Base-by-base conservation (phyloP, 1,140 invertebrate genomes). In the Drosophila triauraria region DNA sequence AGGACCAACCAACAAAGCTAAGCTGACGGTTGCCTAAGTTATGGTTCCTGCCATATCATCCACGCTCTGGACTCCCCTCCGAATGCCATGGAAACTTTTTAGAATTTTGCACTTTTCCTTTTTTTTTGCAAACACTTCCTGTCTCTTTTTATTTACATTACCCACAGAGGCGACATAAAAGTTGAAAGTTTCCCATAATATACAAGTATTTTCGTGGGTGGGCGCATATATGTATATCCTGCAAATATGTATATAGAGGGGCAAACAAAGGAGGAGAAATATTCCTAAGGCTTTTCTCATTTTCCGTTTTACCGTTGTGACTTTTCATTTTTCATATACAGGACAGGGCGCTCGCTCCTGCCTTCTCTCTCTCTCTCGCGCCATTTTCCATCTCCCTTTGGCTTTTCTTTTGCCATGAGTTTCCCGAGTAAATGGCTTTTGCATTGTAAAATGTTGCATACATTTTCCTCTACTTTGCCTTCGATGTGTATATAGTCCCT, bases 401-500 rank as follows among this genome's bases (percentile, higher is more conserved):
- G 62, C 44, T 38, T 67, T 70, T 30, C 46, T 30, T 62, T 43
- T 38, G 51, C 51, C 51, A 54, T 38, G 32, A 62, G 42, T 43
- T 72, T 43, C 44, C 59, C 65, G 43, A 75, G 84, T 85, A 90
- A 90, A 90, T 90, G 86, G 85, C 82, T 90, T 90, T 90, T 90
- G 86, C 85, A 90, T 90, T 90, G 85, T 91, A 90, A 90, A 90
- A 90, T 90, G 85, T 90, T 90, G 85, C 85, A 90, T 90, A 90
- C 81, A 90, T 90, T 90, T 91, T 77, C 85, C 78, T 91, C 86
- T 86, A 91, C 71, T 91, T 90, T 91, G 82, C 86, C 84, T 87
- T 78, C 58, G 75, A 46, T 53, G 58, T 50, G 38, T 70, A 63
- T 57, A 48, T 59, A 51, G 53, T 40, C 35, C 53, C 13, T 64